These are phyloP conservation scores for Xiphorhynchus erythropygius DNA, from an alignment of 2,797 vertebrate genomes.

Conservation along the genomic window DNA sequence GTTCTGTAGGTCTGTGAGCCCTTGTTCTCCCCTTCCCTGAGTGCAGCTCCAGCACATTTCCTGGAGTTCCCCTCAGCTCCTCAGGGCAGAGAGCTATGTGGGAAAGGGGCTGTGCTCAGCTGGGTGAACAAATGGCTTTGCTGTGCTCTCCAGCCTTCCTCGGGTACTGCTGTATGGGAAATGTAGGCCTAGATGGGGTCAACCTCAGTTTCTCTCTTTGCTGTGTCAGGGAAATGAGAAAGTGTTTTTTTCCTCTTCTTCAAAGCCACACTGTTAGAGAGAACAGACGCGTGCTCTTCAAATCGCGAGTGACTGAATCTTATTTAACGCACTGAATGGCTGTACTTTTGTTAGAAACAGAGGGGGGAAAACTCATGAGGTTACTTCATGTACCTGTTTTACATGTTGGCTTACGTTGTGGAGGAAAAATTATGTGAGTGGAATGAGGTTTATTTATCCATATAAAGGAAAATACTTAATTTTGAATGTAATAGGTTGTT, in stretches of 20 bases:
- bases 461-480: neutral
- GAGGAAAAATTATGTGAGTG: neutral
- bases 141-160: neutral
- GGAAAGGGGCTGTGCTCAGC: neutral
- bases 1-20: neutral
- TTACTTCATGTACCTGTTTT: neutral
- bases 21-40: neutral
- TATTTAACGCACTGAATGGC: neutral
- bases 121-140: neutral
- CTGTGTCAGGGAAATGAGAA: neutral
- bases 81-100: neutral
- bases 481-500: neutral
- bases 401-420: neutral
- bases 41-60: neutral
- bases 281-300: neutral
- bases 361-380: neutral
- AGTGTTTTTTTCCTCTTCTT: neutral
- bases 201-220: neutral
- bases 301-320: neutral
- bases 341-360: neutral
- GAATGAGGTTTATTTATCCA: neutral
- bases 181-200: neutral
- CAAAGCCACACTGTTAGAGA: neutral
- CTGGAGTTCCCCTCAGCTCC: neutral
- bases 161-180: fast-evolving